Conservation (phyloP, 2,113 vertebrate species). For the Sarotherodon lohbergeri region DNA sequence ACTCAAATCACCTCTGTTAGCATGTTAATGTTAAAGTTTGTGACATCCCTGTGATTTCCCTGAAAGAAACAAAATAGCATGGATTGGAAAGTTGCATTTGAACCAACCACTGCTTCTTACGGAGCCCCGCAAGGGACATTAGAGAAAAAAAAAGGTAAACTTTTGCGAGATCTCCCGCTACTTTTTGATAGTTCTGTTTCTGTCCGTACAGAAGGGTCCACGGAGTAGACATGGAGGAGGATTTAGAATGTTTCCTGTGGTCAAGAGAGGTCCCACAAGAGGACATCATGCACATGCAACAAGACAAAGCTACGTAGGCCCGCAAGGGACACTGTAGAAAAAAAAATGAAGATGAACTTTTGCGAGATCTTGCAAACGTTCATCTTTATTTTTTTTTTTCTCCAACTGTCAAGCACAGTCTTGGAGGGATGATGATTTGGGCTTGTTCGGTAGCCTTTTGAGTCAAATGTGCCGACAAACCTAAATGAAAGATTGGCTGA, state of each 20-base stretch:
- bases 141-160: not conserved
- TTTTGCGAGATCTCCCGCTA: not conserved
- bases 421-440: not conserved
- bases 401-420: not conserved
- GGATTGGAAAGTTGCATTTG: not conserved
- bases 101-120: not conserved
- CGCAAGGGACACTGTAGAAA: not conserved
- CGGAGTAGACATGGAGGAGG: not conserved
- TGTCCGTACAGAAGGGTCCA: not conserved
- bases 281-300: not conserved
- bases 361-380: not conserved
- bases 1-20: not conserved
- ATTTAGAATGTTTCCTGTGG: accelerated
- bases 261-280: not conserved
- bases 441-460: not conserved
- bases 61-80: not conserved
- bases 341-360: not conserved
- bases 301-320: not conserved
- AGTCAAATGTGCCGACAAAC: not conserved
- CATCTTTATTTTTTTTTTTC: not conserved
- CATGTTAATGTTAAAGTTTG: not conserved
- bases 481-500: not conserved
- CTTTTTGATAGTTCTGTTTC: not conserved
- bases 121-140: not conserved
- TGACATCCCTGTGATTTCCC: not conserved